Evolutionary conservation across 2,888 invertebrate species (phyloP), one percentile per base, ranked within the genome.

Genomic region (Agriopis marginaria): DNA sequence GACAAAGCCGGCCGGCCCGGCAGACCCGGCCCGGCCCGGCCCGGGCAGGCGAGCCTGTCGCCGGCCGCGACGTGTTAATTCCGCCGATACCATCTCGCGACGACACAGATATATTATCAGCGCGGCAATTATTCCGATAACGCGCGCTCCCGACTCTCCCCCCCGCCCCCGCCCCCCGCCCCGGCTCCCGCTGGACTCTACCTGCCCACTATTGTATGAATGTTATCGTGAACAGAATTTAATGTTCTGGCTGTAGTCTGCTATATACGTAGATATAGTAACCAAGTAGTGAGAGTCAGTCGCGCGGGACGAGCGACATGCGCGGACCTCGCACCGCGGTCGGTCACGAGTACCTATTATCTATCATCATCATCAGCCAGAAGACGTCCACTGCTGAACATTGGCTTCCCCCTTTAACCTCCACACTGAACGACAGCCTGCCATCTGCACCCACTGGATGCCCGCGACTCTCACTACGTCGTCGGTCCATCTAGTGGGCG

Each of bases 41-140:
- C 68, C 71, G 61, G 75, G 61, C 11, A 7, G 40, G 54, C 40
- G 40, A 12, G 53, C 54, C 49, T 50, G 50, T 17, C 58, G 14
- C 39, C 39, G 32, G 44, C 47, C 17, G 39, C 80, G 79, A 86
- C 81, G 83, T 82, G 84, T 84, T 85, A 81, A 85, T 86, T 80
- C 83, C 79, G 76, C 80, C 58, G 72, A 71, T 74, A 73, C 44
- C 55, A 72, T 75, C 75, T 69, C 64, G 63, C 72, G 74, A 71
- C 74, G 77, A 72, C 68, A 65, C 79, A 79, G 79, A 82, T 82
- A 82, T 82, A 83, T 83, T 82, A 82, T 84, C 84, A 63, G 70
- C 75, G 77, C 72, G 78, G 77, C 84, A 82, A 82, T 83, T 82
- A 83, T 78, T 73, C 73, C 77, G 82, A 83, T 81, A 81, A 74